Evolutionary conservation across 2,888 invertebrate genomes (phyloP), one percentile per base, ranked within the genome.

Genomic region (Drosophila yooni): DNA sequence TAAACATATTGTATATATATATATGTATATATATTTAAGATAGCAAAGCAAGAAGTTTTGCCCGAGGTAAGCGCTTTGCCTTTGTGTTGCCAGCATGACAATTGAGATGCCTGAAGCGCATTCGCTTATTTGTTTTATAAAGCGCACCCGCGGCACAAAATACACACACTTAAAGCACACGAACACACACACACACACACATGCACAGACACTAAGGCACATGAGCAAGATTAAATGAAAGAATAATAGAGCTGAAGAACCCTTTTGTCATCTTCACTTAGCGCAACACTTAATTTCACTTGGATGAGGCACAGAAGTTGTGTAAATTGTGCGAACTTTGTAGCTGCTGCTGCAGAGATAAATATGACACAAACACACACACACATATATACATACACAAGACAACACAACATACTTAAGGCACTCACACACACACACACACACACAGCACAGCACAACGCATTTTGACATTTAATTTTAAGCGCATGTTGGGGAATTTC

Each of bases 401-500:
- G 66, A 56, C 53, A 46, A 88, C 63, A 76, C 54, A 73, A 13
- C 43, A 65, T 58, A 61, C 52, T 57, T 59, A 71, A 36, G 33
- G 15, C 38, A 54, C n/a, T 25, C 31, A 54, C 58, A 50, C 59
- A 48, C 36, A 34, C 58, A 63, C 13, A 48, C 25, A 29, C 38
- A 34, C 36, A 56, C 11, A 27, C 7, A 43, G 40, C 33, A 33
- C 11, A 74, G 15, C 18, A 68, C 29, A 60, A 68, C 82, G 80
- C 88, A 88, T 80, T 90, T 91, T 89, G 84, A 86, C 86, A 90
- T 90, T 90, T 88, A 90, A 91, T 91, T 91, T 91, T 86, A 91
- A 91, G 90, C 91, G 83, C 89, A 88, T 90, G 90, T 91, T 91
- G 80, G 91, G 91, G 91, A 91, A 83, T 91, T 78, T 91, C 88